Base-by-base conservation (phyloP, 2,797 vertebrate species). In the Perodicticus potto region DNA sequence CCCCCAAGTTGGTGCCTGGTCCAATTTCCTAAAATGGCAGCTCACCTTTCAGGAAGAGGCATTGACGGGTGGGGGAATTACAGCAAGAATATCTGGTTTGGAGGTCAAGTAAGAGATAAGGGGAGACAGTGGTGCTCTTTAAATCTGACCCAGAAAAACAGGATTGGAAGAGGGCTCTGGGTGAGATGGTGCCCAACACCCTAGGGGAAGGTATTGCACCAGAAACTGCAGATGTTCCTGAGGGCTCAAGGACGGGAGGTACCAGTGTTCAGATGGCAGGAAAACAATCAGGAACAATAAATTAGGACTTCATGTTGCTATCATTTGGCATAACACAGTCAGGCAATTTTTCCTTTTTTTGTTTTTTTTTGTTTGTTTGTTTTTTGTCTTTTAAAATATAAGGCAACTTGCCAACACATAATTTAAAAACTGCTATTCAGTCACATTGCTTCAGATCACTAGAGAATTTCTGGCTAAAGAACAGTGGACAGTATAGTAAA, bases 371-470 rank as follows among this genome's bases (percentile, higher is more conserved):
- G 5, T 45, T 8, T 6, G 45, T 45, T 45, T 45, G 45, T 96
- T 98, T 96, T 98, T 98, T 67, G 65, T 99, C 98, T 99, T 99
- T 99, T 99, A 99, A 99, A 99, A 98, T 99, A 99, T 99, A 99
- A 99, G 99, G 99, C 99, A 99, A 99, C 99, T 99, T 99, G 98
- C 98, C 98, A 99, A 99, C 98, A 99, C 99, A 98, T 99, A 96
- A 99, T 98, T 99, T 99, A 98, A 96, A 94, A 97, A 98, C 99
- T 99, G 98, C 96, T 98, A 99, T 99, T 98, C 98, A 99, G 98
- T 98, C 98, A 98, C 98, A 98, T 94, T 97, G 97, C 97, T 98
- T 98, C 93, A 97, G 98, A 98, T 98, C 97, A 98, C 98, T 98
- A 98, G 97, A 97, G 98, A 98, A 98, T 97, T 92, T 98, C 97